Percentiles rank a stretch among this genome's conserved stretches.
Evolutionary conservation across 2,888 invertebrate genomes (phyloP).

Genomic region (Empis livida): DNA sequence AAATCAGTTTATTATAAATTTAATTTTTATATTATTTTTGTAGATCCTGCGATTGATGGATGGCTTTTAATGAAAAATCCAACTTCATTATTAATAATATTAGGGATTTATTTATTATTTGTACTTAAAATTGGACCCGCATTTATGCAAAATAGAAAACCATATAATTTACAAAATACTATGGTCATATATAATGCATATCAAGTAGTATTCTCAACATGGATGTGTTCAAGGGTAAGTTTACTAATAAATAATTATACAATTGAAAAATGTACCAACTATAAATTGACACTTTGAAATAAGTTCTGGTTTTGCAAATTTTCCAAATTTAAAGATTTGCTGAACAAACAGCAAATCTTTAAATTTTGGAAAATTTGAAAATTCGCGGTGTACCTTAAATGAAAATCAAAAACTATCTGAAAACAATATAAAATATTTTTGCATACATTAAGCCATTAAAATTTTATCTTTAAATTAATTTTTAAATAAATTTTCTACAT

Average conservation of each 20-base stretch:
- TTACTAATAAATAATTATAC: neutral
- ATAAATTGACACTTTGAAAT: no score
- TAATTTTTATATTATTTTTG: neutral
- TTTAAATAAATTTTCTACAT: no score
- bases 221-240: slow-evolving; percentile 40
- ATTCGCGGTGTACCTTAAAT: no score
- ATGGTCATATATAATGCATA: slow-evolving; percentile 74
- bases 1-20: neutral
- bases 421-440: no score
- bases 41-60: slow-evolving; percentile 62
- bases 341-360: no score
- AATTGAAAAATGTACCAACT: no score
- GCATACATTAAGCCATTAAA: neutral
- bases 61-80: slow-evolving; percentile 72
- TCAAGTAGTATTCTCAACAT: slow-evolving; percentile 75
- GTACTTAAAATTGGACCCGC: slow-evolving; percentile 62
- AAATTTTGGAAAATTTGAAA: no score
- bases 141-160: slow-evolving; percentile 60
- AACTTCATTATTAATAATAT: slow-evolving; percentile 50
- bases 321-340: no score
- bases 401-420: no score
- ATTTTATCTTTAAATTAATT: slow-evolving; percentile 4
- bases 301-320: no score
- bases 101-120: slow-evolving; percentile 55
- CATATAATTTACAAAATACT: slow-evolving; percentile 56